phyloP scores from a whole-genome alignment of 2,113 vertebrate species.

The Paraplagusia blochii region DNA sequence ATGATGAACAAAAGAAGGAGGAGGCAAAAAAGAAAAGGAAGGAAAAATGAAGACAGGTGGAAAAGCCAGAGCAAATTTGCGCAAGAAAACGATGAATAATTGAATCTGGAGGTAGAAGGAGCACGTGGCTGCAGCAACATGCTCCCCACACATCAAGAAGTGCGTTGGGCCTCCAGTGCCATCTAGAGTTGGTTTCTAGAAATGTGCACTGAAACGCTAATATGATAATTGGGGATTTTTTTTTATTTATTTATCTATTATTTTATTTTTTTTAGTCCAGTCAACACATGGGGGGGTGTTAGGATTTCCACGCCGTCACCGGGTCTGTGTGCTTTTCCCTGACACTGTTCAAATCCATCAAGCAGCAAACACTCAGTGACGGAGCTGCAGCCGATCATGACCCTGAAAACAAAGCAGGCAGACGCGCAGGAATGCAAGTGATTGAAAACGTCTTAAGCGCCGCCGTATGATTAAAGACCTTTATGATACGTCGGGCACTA shows the following conservation, averaged over 20 bases:
- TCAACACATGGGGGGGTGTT: not conserved
- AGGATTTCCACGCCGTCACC: not conserved
- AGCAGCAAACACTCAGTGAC: not conserved
- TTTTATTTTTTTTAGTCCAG: no score
- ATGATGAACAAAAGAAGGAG: slow-evolving; percentile 68
- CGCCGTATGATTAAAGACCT: slow-evolving; percentile 10
- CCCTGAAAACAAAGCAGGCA: not conserved
- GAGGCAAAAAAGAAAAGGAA: not conserved
- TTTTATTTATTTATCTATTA: not conserved
- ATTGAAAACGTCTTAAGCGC: not conserved
- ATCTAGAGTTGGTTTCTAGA: slow-evolving; percentile 65
- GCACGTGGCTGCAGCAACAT: slow-evolving; percentile 31
- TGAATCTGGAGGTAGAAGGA: slow-evolving; percentile 61
- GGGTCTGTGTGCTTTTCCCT: not conserved
- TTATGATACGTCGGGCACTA: not conserved
- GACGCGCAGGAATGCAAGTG: not conserved
- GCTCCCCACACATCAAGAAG: slow-evolving; percentile 10
- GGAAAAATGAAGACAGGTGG: slow-evolving; percentile 32
- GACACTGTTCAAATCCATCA: not conserved
- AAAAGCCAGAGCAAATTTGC: slow-evolving; percentile 68
- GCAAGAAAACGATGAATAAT: slow-evolving; percentile 73
- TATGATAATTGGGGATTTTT: slow-evolving; percentile 2
- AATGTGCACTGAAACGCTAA: slow-evolving; percentile 29
- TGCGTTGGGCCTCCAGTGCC: slow-evolving; percentile 70
- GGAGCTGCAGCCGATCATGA: not conserved